Percentiles rank a stretch among this genome's conserved stretches.
phyloP scores from a whole-genome alignment of 2,888 invertebrate species.

The Orthosia cruda region DNA sequence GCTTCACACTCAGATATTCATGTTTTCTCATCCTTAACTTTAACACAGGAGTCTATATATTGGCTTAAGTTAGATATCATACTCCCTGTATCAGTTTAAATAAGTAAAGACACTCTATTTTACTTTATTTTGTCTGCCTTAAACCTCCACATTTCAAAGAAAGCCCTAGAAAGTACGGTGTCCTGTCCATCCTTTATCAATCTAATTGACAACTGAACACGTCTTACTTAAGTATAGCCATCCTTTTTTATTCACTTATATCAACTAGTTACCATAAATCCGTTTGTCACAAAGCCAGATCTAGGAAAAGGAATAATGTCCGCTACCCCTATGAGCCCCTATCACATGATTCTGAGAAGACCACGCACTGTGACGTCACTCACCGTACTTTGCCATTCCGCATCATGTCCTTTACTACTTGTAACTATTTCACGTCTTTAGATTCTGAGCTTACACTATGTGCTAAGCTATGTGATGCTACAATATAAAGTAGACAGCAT shows the following conservation, averaged over 20 bases:
- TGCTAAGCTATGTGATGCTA: not conserved
- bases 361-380: conserved; percentile 20
- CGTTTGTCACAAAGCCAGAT: not conserved
- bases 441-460: not conserved
- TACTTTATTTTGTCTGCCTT: not conserved
- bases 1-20: conserved; percentile 1
- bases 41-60: not conserved
- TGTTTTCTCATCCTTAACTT: not conserved
- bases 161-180: not conserved
- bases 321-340: not conserved
- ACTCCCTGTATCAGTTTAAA: not conserved
- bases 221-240: conserved; percentile 13
- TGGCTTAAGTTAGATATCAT: not conserved
- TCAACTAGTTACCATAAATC: not conserved
- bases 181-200: conserved; percentile 23
- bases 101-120: not conserved
- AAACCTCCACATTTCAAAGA: conserved; percentile 5
- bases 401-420: conserved; percentile 21
- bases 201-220: conserved; percentile 12
- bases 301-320: conserved; percentile 2
- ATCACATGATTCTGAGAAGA: not conserved
- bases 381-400: conserved; percentile 36
- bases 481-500: too few relatives aligned
- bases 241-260: conserved; percentile 11
- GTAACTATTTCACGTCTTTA: not conserved